Conservation (phyloP, 2,888 invertebrate genomes). For the Drosophila pseudotakahashii region DNA sequence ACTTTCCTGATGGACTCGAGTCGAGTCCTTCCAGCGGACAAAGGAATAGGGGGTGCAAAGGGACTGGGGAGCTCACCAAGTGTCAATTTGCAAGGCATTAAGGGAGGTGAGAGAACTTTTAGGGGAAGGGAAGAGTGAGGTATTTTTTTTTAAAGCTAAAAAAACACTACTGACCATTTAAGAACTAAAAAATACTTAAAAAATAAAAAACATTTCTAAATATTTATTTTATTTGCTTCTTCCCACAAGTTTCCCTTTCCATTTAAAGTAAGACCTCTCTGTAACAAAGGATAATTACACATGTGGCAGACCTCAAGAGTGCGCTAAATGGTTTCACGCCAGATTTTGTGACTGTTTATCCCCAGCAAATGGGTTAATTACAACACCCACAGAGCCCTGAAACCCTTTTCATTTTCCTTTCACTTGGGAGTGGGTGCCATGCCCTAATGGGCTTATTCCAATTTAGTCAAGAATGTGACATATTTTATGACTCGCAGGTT, state of each 20-base stretch:
- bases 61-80: constrained; percentile 44
- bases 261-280: too few relatives aligned
- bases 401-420: constrained; percentile 61
- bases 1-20: constrained; percentile 69
- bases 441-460: constrained; percentile 75
- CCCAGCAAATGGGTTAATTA: constrained; percentile 58
- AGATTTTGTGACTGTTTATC: constrained; percentile 18
- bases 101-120: constrained; percentile 10
- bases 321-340: constrained; percentile 64
- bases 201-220: too few relatives aligned
- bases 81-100: constrained; percentile 78
- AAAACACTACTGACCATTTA: too few relatives aligned
- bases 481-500: constrained; percentile 78
- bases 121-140: not conserved
- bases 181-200: too few relatives aligned
- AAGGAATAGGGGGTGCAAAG: not conserved
- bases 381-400: constrained; percentile 33
- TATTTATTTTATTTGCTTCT: too few relatives aligned
- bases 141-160: not conserved
- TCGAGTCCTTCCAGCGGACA: not conserved
- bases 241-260: not conserved
- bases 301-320: constrained; percentile 34
- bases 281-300: constrained; percentile 6
- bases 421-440: constrained; percentile 53
- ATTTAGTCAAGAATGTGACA: constrained; percentile 76